Conservation (phyloP, 1,140 invertebrate genomes). For the Paramacrobiotus metropolitanus region DNA sequence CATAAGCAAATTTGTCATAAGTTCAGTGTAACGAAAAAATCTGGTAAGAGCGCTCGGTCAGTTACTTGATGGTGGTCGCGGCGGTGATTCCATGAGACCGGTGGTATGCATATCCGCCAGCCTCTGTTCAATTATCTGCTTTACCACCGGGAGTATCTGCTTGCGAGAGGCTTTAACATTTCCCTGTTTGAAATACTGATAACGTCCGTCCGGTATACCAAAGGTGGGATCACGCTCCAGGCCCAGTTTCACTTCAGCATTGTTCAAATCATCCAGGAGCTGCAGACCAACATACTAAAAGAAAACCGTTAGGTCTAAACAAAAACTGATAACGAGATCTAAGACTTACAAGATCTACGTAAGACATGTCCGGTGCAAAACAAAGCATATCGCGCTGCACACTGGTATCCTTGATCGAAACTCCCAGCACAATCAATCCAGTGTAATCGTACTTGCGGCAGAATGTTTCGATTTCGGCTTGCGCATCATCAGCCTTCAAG, state of each 20-base stretch:
- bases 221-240: not conserved
- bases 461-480: not conserved
- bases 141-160: too few species aligned
- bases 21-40: too few species aligned
- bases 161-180: constrained; percentile 19
- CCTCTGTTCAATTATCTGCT: too few species aligned
- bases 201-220: not conserved
- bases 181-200: constrained; percentile 15
- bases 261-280: too few species aligned
- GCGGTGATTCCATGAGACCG: too few species aligned
- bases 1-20: too few species aligned
- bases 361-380: not conserved
- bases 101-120: too few species aligned
- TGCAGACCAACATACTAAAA: too few species aligned
- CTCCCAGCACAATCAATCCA: not conserved
- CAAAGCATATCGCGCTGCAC: not conserved
- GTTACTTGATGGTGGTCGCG: too few species aligned
- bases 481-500: not conserved
- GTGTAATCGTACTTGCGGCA: not conserved
- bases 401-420: not conserved
- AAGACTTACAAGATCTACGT: not conserved
- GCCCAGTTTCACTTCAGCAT: not conserved
- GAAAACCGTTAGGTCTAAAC: not conserved
- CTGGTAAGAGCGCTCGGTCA: too few species aligned
- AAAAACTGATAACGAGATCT: not conserved